These are phyloP conservation scores for Microplitis manilae DNA, from an alignment of 2,888 invertebrate species.

Conservation along the genomic window DNA sequence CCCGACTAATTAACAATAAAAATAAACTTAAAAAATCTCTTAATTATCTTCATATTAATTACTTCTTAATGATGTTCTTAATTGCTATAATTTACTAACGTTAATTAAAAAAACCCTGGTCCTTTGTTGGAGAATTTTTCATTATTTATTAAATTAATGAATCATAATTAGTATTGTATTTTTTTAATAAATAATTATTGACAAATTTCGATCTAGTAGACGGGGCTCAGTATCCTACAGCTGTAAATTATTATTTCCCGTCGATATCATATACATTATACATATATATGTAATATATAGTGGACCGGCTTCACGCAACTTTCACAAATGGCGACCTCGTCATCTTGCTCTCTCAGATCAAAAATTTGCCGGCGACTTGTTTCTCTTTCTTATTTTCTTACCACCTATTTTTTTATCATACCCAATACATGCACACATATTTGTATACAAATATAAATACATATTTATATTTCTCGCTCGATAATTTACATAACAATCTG, in stretches of 20 bases:
- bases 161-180: no score
- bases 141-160: no score
- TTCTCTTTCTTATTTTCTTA: slow-evolving; percentile 16
- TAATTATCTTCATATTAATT: background rate
- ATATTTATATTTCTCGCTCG: background rate
- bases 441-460: background rate
- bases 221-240: background rate
- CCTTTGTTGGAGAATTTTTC: no score
- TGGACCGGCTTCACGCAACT: slow-evolving; percentile 45
- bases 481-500: slow-evolving; percentile 28
- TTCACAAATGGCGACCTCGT: slow-evolving; percentile 43
- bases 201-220: slow-evolving; percentile 37
- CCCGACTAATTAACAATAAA: background rate
- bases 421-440: background rate
- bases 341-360: slow-evolving; percentile 17
- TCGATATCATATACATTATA: slow-evolving; percentile 13
- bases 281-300: slow-evolving; percentile 11
- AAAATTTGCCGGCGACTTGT: slow-evolving; percentile 31
- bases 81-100: background rate
- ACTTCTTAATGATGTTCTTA: background rate
- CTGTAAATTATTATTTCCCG: slow-evolving; percentile 44
- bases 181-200: background rate
- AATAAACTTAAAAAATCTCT: background rate
- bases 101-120: no score
- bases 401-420: slow-evolving; percentile 8